Base-by-base conservation (phyloP, 2,113 vertebrate species). In the Scomber japonicus region DNA sequence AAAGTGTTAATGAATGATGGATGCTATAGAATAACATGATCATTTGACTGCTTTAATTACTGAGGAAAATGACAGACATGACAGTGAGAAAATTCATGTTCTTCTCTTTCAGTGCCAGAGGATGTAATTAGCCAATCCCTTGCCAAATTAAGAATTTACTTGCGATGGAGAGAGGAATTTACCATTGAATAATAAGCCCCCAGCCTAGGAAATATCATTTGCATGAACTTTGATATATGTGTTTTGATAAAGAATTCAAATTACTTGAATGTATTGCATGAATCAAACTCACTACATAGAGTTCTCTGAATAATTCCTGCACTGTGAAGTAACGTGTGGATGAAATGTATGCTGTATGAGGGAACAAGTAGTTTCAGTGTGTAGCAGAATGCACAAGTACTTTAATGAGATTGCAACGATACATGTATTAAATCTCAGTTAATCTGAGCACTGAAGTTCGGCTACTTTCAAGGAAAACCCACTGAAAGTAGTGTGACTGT, bases 201-300 rank as follows among this genome's bases (percentile, higher is more conserved):
- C 14, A 61, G 19, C 21, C 50, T 61, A 55, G 17, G 59, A 67
- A 66, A 69, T 17, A 7, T 54, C 63, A 86, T 80, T 73, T 75
- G 40, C 57, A 75, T 71, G 49, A 51, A 56, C 24, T 71, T 71
- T 70, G 69, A 71, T 56, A 71, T 15, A 70, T 35, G 44, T 56
- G 53, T 50, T 87, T 71, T 75, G 53, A 86, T 80, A 11, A 86
- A 73, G 17, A 75, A 56, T 81, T 56, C 5, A 35, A 17, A 54
- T 51, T 40, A 49, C 19, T 75, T 53, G 13, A 30, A 71, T 51
- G 27, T 66, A 55, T 45, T 31, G 19, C 44, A 55, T 40, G 7
- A 71, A 56, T 63, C 21, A 49, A 71, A 24, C 57, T 54, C 1
- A 53, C 9, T 17, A 57, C 13, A 3, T 0, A 21, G 3, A 57